Evolutionary conservation across 1,140 invertebrate genomes (phyloP), one percentile per base, ranked within the genome.

Genomic region (Bombus terrestris): DNA sequence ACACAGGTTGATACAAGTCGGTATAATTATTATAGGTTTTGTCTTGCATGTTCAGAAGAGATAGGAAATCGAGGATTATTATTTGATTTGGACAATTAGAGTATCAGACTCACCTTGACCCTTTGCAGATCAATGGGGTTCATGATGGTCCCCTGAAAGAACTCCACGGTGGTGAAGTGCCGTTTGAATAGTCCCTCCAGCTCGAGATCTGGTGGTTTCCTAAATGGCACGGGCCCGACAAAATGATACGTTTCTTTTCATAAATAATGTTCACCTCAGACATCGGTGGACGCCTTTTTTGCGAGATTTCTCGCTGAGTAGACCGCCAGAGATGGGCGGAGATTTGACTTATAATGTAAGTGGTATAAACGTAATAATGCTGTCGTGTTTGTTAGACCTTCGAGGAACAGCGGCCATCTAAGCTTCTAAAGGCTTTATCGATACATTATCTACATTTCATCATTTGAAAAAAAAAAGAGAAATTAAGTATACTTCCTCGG

Each of bases 121-220:
- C 99, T 97, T 96, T 99, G 98, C 87, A 99, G 97, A 96, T 99
- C 99, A 96, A 99, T 99, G 94, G 99, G 98, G 96, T 99, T 99
- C 99, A 99, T 99, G 95, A 99, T 99, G 96, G 98, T 99, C 96
- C 99, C 99, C 97, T 99, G 98, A 97, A 99, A 99, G 97, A 99
- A 99, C 96, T 99, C 98, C 96, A 99, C 99, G 94, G 99, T 99
- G 93, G 99, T 99, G 97, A 99, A 99, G 97, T 99, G 99, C 96
- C 99, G 97, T 97, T 99, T 99, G 97, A 99, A 99, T 94, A 99
- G 97, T 96, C 99, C 98, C 97, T 99, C 99, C 96, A 99, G 97
- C 97, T 99, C 99, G 96, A 99, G 97, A 96, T 99, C 98, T 94
- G 97, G 97, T 95, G 97, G 97, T 96, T 98, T 98, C 97, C 97